phyloP scores from a whole-genome alignment of 1,140 invertebrate species.

The Rhynchophorus ferrugineus region DNA sequence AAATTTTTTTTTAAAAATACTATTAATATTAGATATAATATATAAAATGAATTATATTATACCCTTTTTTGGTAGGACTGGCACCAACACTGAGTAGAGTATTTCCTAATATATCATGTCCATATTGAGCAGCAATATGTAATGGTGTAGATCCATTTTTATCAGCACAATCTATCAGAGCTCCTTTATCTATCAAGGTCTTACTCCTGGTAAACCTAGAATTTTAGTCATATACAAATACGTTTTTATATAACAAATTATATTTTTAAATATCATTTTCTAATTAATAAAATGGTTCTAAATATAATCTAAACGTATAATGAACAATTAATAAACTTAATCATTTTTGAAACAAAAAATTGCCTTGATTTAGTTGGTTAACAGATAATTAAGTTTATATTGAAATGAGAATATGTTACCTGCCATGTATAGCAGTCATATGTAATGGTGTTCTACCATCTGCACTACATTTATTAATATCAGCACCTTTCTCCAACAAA shows the following conservation, averaged over 20 bases:
- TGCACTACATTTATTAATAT: conserved; percentile 50
- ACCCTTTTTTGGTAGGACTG: conserved; percentile 45
- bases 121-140: conserved; percentile 50
- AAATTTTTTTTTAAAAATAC: neutral
- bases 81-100: conserved; percentile 47
- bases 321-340: too few species aligned
- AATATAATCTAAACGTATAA: too few species aligned
- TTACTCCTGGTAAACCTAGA: conserved; percentile 54
- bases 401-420: too few species aligned
- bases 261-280: too few species aligned
- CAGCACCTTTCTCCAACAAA: conserved; percentile 47
- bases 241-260: too few species aligned
- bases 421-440: conserved; percentile 46
- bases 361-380: too few species aligned
- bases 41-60: too few species aligned
- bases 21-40: too few species aligned
- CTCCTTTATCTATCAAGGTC: conserved; percentile 46
- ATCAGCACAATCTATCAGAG: conserved; percentile 45
- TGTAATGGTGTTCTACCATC: conserved; percentile 58
- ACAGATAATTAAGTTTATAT: too few species aligned
- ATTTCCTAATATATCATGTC: conserved; percentile 47
- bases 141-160: conserved; percentile 49
- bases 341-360: too few species aligned
- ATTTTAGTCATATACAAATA: neutral
- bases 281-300: too few species aligned